Conservation (phyloP, 2,888 invertebrate species). For the Peribatodes rhomboidaria region DNA sequence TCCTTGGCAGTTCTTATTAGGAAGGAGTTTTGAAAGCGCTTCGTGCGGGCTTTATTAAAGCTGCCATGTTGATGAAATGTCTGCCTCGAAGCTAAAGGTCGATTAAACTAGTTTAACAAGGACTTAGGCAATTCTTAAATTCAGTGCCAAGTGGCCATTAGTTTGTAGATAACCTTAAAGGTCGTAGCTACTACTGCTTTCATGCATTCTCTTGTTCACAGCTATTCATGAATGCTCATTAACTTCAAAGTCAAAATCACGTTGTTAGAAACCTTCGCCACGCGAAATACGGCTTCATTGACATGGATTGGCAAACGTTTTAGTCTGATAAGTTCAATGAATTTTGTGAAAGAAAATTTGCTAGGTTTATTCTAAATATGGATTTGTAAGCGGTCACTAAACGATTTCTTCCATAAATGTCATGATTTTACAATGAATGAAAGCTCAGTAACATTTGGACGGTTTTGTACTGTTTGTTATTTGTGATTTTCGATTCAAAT, state of each 20-base stretch:
- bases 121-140: no score
- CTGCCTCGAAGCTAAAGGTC: no score
- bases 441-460: not conserved
- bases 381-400: not conserved
- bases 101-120: no score
- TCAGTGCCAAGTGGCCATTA: no score
- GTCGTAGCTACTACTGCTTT: constrained; percentile 20
- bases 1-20: no score
- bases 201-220: not conserved
- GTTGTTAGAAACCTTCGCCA: not conserved
- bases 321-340: constrained; percentile 2
- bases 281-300: not conserved
- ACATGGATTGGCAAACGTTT: not conserved
- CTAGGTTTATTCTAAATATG: constrained; percentile 1
- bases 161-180: constrained; percentile 26
- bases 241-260: not conserved
- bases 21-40: no score
- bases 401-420: constrained; percentile 5
- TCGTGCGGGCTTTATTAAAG: no score
- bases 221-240: constrained; percentile 3
- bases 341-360: constrained; percentile 1
- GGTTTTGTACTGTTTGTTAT: not conserved
- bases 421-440: constrained; percentile 9
- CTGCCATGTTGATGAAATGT: no score
- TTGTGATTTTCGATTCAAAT: not conserved